phyloP scores from a whole-genome alignment of 2,113 vertebrate genomes.

The Leiothrix lutea region DNA sequence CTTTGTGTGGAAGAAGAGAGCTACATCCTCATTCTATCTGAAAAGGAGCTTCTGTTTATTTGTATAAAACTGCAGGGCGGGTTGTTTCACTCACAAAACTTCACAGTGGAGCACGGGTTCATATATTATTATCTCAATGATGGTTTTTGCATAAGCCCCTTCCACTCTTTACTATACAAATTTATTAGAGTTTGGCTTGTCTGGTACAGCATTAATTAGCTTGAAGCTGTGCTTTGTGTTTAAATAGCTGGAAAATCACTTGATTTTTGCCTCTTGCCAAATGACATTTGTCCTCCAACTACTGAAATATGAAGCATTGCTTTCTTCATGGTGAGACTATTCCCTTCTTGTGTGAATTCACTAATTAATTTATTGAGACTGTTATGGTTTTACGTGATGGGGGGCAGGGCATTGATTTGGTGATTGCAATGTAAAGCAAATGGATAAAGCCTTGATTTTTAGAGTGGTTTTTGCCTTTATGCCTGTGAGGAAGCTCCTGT shows the following conservation, averaged over 20 bases:
- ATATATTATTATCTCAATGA: background rate
- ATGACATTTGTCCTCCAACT: conserved; percentile 38
- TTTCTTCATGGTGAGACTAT: background rate
- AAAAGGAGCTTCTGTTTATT: background rate
- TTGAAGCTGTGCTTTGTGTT: conserved; percentile 65
- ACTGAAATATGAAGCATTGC: conserved; percentile 10
- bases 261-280: conserved; percentile 52
- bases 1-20: background rate
- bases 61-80: background rate
- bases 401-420: background rate
- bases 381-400: background rate
- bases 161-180: background rate
- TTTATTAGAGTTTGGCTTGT: conserved; percentile 43
- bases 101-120: background rate
- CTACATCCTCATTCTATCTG: background rate
- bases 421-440: background rate
- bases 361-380: conserved; percentile 35
- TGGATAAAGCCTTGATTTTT: background rate
- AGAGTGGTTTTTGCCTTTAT: background rate
- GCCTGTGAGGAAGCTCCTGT: background rate
- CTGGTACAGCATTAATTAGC: conserved; percentile 46
- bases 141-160: background rate
- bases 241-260: conserved; percentile 71
- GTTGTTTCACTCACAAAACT: background rate
- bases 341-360: conserved; percentile 19